Percentiles rank a stretch among this genome's conserved stretches.
These are phyloP conservation scores for Odontesthes bonariensis DNA, from an alignment of 2,113 vertebrate genomes.

Conservation along the genomic window DNA sequence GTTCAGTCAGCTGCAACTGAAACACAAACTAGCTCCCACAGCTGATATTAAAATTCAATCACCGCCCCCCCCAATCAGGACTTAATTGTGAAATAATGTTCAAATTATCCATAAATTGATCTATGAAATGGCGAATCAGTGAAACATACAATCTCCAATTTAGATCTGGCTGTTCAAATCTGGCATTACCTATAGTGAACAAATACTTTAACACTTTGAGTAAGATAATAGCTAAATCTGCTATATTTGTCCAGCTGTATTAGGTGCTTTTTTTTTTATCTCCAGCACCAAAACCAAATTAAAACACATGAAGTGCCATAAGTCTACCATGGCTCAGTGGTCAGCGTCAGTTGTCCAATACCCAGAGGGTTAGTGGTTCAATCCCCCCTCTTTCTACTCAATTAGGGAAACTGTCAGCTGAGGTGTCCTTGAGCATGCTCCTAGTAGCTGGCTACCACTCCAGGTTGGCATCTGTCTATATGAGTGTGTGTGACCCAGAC, in stretches of 20 bases:
- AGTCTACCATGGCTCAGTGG: too few relatives aligned
- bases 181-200: not conserved
- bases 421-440: too few relatives aligned
- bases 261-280: not conserved
- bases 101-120: not conserved
- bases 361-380: too few relatives aligned
- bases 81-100: not conserved
- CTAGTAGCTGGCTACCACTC: too few relatives aligned
- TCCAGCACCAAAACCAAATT: not conserved
- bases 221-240: not conserved
- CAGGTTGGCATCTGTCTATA: too few relatives aligned
- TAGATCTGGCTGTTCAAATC: not conserved
- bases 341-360: too few relatives aligned
- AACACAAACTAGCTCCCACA: conserved; percentile 4
- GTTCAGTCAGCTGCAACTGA: conserved; percentile 42
- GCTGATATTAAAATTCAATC: conserved; percentile 14
- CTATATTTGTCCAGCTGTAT: not conserved
- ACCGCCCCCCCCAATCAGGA: not conserved
- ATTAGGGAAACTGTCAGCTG: too few relatives aligned
- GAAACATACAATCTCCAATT: not conserved
- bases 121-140: not conserved
- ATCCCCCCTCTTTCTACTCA: too few relatives aligned
- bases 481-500: conserved; percentile 58
- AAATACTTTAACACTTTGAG: not conserved
- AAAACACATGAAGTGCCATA: not conserved